Conservation (phyloP, 2,797 vertebrate species). For the Acanthurus lineatus region DNA sequence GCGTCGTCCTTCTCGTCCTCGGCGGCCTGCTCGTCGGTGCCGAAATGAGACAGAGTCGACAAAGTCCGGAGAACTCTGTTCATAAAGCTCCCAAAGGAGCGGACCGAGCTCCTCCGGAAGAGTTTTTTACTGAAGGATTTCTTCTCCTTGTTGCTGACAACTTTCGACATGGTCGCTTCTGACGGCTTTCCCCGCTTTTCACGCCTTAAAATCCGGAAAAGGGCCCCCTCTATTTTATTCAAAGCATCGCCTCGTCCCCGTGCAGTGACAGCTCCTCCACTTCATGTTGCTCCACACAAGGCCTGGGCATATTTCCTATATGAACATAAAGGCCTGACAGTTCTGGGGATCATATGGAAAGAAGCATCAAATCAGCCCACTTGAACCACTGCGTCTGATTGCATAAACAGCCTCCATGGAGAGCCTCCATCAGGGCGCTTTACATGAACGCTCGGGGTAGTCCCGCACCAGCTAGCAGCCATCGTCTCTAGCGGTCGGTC, state of each 20-base stretch:
- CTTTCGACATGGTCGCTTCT: constrained; percentile 77
- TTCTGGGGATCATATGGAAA: constrained; percentile 36
- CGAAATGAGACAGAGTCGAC: constrained; percentile 93
- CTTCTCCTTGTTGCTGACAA: constrained; percentile 91
- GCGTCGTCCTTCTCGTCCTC: constrained; percentile 86
- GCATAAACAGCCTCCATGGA: constrained; percentile 72
- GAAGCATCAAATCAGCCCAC: constrained; percentile 47
- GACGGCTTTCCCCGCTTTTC: constrained; percentile 7
- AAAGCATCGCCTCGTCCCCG: constrained; percentile 44
- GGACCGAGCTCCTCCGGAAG: constrained; percentile 89
- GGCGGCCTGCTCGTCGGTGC: constrained; percentile 86
- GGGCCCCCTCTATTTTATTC: constrained; percentile 7
- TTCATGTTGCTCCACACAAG: constrained; percentile 33
- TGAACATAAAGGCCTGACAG: constrained; percentile 54
- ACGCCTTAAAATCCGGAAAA: constrained; percentile 58
- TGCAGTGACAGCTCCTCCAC: constrained; percentile 27
- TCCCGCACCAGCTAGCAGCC: constrained; percentile 61
- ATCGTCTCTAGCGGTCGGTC: constrained; percentile 37
- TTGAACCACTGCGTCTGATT: constrained; percentile 74
- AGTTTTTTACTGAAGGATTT: constrained; percentile 95
- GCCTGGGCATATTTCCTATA: constrained; percentile 61
- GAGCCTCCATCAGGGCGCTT: constrained; percentile 51
- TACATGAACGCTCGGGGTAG: constrained; percentile 32
- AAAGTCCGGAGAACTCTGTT: constrained; percentile 95
- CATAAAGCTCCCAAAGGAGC: constrained; percentile 94